phyloP scores from a whole-genome alignment of 2,113 vertebrate species.

The Ammodytes dubius region DNA sequence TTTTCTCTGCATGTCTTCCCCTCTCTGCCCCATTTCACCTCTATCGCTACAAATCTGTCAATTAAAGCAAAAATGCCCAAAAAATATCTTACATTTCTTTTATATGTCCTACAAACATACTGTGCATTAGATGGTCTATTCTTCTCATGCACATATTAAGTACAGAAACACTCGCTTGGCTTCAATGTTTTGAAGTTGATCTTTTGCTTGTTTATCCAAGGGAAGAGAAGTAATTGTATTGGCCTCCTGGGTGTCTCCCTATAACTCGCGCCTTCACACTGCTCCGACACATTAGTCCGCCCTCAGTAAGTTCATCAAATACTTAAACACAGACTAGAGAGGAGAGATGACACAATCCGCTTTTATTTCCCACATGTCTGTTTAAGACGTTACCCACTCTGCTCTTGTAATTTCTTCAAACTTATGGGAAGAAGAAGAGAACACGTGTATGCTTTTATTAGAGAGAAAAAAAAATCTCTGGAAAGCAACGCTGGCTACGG shows the following conservation, averaged over 20 bases:
- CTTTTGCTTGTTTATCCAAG: slow-evolving; percentile 8
- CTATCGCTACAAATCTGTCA: no score
- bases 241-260: slow-evolving; percentile 14
- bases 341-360: slow-evolving; percentile 14
- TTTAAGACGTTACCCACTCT: neutral
- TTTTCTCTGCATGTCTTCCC: no score
- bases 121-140: neutral
- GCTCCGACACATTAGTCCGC: slow-evolving; percentile 41
- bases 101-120: neutral
- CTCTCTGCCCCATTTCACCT: no score
- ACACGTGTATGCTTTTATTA: slow-evolving; percentile 14
- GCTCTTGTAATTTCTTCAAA: slow-evolving; percentile 7
- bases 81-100: no score
- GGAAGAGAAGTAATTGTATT: slow-evolving; percentile 12
- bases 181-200: neutral
- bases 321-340: neutral
- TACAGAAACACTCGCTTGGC: neutral
- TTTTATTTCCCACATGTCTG: slow-evolving; percentile 30
- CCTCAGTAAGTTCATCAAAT: slow-evolving; percentile 3
- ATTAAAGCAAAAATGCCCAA: neutral
- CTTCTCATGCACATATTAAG: neutral
- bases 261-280: slow-evolving; percentile 26
- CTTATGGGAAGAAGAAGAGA: neutral
- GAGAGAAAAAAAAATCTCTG: neutral
- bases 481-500: neutral